Evolutionary conservation across 2,113 vertebrate genomes (phyloP).

Genomic region (Promerops cafer): DNA sequence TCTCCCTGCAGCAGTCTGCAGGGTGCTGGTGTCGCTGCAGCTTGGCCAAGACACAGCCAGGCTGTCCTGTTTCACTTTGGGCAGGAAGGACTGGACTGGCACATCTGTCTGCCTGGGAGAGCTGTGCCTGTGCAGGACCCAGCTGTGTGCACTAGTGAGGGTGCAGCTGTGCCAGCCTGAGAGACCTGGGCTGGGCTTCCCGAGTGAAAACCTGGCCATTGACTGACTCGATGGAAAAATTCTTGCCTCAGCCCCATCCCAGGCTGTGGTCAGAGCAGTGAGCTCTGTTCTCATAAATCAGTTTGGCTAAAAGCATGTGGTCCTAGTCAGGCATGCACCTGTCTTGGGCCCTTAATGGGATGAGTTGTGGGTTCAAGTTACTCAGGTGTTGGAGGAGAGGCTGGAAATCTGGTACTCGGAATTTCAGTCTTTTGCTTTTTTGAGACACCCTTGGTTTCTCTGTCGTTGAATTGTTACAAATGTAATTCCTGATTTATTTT

Average conservation of each 20-base stretch:
- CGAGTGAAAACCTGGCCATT: not conserved
- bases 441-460: not conserved
- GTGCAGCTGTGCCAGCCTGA: fast-evolving
- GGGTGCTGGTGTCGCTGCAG: fast-evolving
- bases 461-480: not conserved
- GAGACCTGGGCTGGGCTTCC: not conserved
- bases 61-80: not conserved
- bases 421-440: not conserved
- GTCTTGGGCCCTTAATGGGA: not conserved
- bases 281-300: not conserved
- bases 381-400: too few relatives aligned
- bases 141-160: not conserved
- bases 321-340: not conserved
- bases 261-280: not conserved
- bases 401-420: not conserved
- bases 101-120: not conserved
- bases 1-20: fast-evolving
- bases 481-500: not conserved
- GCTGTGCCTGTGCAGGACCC: not conserved
- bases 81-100: not conserved
- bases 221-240: not conserved
- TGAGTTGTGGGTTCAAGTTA: not conserved
- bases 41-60: not conserved
- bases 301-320: not conserved
- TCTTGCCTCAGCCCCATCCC: not conserved